Conservation (phyloP, 1,140 invertebrate genomes). For the Procambarus virginalis region DNA sequence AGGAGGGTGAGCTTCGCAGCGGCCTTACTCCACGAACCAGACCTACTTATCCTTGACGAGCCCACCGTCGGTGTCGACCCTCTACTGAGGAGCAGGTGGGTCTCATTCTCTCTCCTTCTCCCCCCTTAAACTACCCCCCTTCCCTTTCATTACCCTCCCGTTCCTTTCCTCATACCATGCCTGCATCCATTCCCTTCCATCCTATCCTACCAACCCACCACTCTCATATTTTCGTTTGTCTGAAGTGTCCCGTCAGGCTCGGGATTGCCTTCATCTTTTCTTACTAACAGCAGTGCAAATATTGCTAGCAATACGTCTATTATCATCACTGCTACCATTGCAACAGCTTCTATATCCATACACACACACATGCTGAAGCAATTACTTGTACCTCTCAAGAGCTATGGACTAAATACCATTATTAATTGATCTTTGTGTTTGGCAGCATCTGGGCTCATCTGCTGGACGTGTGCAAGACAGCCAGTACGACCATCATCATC, state of each 20-base stretch:
- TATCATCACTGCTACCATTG: not conserved
- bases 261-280: too few species aligned
- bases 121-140: not conserved
- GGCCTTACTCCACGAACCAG: conserved; percentile 93
- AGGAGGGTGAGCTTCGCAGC: conserved; percentile 93
- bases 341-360: not conserved
- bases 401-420: too few species aligned
- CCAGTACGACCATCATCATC: conserved; percentile 91
- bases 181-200: not conserved
- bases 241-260: too few species aligned
- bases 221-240: not conserved
- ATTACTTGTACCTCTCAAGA: too few species aligned
- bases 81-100: conserved; percentile 86
- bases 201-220: not conserved
- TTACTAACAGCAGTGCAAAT: too few species aligned
- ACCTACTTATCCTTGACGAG: conserved; percentile 94
- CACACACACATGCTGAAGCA: too few species aligned
- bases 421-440: conserved; percentile 24
- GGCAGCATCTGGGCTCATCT: conserved; percentile 93
- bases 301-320: too few species aligned
- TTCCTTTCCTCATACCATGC: not conserved
- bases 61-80: conserved; percentile 96
- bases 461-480: conserved; percentile 86
- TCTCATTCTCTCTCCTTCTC: not conserved
- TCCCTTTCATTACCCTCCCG: not conserved